Conservation (phyloP, 2,113 vertebrate genomes). For the Scytalopus superciliaris region DNA sequence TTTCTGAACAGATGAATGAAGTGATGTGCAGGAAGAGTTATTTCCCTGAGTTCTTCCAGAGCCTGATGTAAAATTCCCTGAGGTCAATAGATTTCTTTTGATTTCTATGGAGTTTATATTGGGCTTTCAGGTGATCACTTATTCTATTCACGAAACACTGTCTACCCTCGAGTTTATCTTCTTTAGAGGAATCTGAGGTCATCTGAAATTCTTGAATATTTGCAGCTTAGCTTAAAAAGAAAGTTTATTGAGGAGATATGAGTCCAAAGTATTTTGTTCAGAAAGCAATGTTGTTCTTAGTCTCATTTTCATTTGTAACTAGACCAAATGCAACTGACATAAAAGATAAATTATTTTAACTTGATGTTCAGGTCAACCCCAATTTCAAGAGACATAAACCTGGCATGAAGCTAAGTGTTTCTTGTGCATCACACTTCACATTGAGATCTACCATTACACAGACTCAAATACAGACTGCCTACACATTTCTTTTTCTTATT, state of each 20-base stretch:
- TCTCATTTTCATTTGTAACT: neutral
- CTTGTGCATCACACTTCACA: neutral
- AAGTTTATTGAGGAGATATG: neutral
- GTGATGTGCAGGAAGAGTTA: constrained; percentile 27
- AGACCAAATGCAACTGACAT: neutral
- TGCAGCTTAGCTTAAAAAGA: neutral
- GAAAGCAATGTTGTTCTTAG: neutral
- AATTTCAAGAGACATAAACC: neutral
- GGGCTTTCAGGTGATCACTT: neutral
- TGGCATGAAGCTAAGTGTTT: neutral
- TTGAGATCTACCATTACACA: neutral
- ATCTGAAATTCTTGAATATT: neutral
- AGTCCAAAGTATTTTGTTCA: neutral
- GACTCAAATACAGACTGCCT: neutral
- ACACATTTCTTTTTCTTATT: neutral
- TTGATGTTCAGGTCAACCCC: neutral
- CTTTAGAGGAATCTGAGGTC: neutral
- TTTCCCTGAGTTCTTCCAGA: neutral
- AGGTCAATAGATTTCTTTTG: neutral
- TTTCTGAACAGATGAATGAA: constrained; percentile 40
- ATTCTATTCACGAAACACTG: neutral
- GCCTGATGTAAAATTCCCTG: neutral
- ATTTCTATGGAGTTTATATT: neutral
- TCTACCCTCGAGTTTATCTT: neutral
- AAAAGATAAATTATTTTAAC: neutral